Evolutionary conservation across 2,113 vertebrate genomes (phyloP).

Genomic region (Theristicus caerulescens): DNA sequence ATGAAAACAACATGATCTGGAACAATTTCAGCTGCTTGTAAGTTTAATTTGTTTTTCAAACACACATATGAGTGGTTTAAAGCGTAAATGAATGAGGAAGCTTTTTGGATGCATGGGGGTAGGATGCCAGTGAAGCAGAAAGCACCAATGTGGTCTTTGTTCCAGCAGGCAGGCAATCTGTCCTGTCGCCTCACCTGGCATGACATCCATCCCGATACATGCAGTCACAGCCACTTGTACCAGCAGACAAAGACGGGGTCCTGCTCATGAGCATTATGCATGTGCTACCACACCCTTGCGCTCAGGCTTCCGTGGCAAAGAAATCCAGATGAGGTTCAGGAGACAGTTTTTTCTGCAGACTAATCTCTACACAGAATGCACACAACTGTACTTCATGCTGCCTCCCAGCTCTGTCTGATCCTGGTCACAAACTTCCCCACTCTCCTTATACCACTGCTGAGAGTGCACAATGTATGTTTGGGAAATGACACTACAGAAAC

Average conservation of each 20-base stretch:
- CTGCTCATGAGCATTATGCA: neutral
- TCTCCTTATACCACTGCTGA: neutral
- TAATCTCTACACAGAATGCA: neutral
- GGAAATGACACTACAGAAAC: neutral
- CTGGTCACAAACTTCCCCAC: neutral
- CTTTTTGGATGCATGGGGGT: neutral
- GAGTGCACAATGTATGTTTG: fast-evolving
- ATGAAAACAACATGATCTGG: neutral
- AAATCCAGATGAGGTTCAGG: neutral
- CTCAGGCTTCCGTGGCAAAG: neutral
- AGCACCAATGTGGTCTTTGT: neutral
- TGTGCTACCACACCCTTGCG: neutral
- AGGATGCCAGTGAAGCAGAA: neutral
- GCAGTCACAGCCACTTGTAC: neutral
- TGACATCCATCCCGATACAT: fast-evolving
- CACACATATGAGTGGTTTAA: neutral
- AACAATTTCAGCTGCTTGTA: neutral
- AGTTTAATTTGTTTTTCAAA: neutral
- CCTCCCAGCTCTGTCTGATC: neutral
- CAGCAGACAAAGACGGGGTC: neutral
- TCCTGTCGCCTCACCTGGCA: neutral
- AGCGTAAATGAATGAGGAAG: neutral
- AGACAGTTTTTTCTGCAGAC: neutral
- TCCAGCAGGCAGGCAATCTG: neutral
- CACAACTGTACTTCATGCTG: fast-evolving